Evolutionary conservation across 1,140 invertebrate genomes (phyloP), one percentile per base, ranked within the genome.

Genomic region (Drosophila novamexicana): DNA sequence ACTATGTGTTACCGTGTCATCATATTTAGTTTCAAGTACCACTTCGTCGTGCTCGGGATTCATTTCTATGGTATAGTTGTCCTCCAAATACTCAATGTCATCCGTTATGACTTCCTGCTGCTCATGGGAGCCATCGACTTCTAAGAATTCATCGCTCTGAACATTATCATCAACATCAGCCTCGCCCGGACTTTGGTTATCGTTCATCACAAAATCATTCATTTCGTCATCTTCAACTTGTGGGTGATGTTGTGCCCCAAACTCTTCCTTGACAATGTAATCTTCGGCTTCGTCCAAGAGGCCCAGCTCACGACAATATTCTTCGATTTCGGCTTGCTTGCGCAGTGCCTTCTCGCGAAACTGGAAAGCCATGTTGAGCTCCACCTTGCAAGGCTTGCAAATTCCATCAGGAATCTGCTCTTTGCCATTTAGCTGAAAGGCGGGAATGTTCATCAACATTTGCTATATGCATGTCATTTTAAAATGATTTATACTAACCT

Each of bases 321-420:
- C 66, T 47, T 86, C 79, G 1, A 92, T 86, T 16, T 83, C 75
- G 0, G 47, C 49, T 49, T 92, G 86, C 8, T 81, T 81, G 8
- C 65, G 74, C 6, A 91, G 37, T 1, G 91, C 91, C 50, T 91
- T 91, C 50, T 77, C 75, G 0, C 91, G 90, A 50, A 92, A 91
- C 56, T 92, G 88, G 56, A 75, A 91, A 0, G 91, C 91, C 86
- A 92, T 83, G 36, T 89, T 92, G 7, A 92, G 75, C 57, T 84
- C 85, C 22, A 91, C 74, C 22, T 84, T 85, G 80, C 91, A 92
- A 1, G 66, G 63, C 50, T 81, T 83, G 58, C 91, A 92, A 29
- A 92, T 92, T 18, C 74, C 72, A 49, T 91, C 80, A 6, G 91
- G 91, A 8, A 91, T 77, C 32, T 72, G 75, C 10, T 88, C 80